phyloP scores from a whole-genome alignment of 2,797 vertebrate species.

The Dryobates pubescens region DNA sequence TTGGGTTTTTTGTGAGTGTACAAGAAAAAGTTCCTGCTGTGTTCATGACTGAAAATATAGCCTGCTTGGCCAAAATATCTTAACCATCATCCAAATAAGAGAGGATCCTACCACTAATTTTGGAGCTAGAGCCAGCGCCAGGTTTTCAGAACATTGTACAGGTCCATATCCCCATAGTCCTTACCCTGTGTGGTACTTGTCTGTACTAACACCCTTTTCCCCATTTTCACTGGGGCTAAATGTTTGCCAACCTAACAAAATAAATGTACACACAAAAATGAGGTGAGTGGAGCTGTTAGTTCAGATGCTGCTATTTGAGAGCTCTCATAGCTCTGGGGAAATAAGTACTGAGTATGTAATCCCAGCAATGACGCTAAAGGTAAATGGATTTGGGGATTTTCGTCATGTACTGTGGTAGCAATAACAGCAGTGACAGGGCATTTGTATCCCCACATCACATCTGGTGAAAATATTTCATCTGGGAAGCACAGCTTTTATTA shows the following conservation, averaged over 20 bases:
- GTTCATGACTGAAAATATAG: background rate
- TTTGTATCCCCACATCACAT: conserved; percentile 60
- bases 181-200: background rate
- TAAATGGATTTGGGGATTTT: conserved; percentile 74
- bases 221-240: conserved; percentile 24
- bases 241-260: conserved; percentile 62
- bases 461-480: conserved; percentile 61
- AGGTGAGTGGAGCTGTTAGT: conserved; percentile 55
- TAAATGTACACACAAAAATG: conserved; percentile 43
- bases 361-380: conserved; percentile 63
- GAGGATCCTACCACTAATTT: background rate
- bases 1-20: background rate
- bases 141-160: background rate
- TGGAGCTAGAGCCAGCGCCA: background rate
- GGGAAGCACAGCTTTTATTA: conserved; percentile 47
- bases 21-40: background rate
- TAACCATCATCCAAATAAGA: background rate
- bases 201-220: background rate
- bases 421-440: conserved; percentile 59
- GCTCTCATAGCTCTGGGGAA: conserved; percentile 68
- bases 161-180: rapidly evolving
- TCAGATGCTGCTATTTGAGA: conserved; percentile 60
- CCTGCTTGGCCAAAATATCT: background rate
- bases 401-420: conserved; percentile 66
- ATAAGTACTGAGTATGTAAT: conserved; percentile 71